Conservation (phyloP, 2,797 vertebrate genomes). For the Gobionotothen gibberifrons region DNA sequence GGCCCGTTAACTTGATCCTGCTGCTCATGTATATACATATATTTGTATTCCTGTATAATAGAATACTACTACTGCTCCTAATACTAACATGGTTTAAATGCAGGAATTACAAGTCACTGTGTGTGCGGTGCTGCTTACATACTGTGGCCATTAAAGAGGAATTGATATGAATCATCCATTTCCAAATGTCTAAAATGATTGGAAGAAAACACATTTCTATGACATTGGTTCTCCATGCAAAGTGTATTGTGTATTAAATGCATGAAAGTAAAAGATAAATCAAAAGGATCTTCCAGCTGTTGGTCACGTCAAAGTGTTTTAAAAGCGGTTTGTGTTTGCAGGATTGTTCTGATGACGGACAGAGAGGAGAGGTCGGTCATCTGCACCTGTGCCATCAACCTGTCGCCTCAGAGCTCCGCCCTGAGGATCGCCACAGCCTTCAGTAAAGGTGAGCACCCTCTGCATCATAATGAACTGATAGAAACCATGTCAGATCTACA, state of each 20-base stretch:
- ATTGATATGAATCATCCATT: no score
- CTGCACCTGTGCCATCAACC: slow-evolving; percentile 79
- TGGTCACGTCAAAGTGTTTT: neutral
- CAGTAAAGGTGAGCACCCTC: slow-evolving; percentile 87
- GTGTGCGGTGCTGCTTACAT: no score
- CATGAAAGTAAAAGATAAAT: neutral
- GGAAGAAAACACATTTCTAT: neutral
- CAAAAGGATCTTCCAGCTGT: neutral
- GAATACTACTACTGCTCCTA: no score
- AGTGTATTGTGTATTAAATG: neutral
- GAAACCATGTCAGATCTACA: no score
- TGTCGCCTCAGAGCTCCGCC: slow-evolving; percentile 83
- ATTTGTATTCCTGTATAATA: no score
- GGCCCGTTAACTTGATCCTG: no score
- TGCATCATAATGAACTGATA: neutral
- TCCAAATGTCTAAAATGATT: neutral
- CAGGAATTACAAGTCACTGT: no score
- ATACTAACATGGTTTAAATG: no score
- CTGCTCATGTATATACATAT: neutral
- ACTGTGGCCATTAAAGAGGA: no score
- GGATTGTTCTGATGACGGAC: slow-evolving; percentile 90
- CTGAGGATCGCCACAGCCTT: slow-evolving; percentile 92
- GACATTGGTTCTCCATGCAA: neutral
- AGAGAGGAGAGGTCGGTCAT: slow-evolving; percentile 88
- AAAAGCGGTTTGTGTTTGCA: slow-evolving; percentile 58